These are phyloP conservation scores for Argyra leucocephala DNA, from an alignment of 2,888 invertebrate genomes.

Conservation along the genomic window DNA sequence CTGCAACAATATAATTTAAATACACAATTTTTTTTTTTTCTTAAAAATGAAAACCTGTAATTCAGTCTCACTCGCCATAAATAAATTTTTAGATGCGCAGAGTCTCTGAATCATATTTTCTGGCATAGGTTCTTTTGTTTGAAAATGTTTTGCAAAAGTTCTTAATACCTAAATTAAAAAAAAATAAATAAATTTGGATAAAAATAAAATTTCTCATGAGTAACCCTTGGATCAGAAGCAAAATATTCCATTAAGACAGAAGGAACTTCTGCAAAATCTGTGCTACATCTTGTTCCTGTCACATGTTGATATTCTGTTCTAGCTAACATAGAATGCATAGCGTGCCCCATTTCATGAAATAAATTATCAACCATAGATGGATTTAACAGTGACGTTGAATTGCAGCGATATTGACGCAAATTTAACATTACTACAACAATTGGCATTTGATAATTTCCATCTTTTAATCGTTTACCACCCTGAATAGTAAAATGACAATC, in stretches of 20 bases:
- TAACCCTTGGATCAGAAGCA: slow-evolving; percentile 66
- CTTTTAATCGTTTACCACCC: slow-evolving; percentile 70
- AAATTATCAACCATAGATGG: slow-evolving; percentile 87
- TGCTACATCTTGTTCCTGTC: slow-evolving; percentile 90
- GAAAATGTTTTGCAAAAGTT: slow-evolving; percentile 81
- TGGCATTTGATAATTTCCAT: slow-evolving; percentile 81
- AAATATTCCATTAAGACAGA: slow-evolving; percentile 99
- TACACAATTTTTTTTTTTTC: neutral
- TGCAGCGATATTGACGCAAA: slow-evolving; percentile 64
- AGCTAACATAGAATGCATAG: slow-evolving; percentile 96
- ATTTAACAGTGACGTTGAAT: slow-evolving; percentile 67
- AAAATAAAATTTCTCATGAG: neutral
- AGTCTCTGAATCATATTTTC: slow-evolving; percentile 68
- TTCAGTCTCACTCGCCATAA: slow-evolving; percentile 81
- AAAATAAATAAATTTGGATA: neutral
- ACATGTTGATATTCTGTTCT: slow-evolving; percentile 94
- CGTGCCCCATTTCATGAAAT: slow-evolving; percentile 98
- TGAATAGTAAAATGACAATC: slow-evolving; percentile 99
- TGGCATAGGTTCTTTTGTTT: slow-evolving; percentile 75
- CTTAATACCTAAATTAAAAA: slow-evolving; percentile 56
- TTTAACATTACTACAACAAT: slow-evolving; percentile 90
- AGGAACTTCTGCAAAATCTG: slow-evolving; percentile 98
- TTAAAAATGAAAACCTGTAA: slow-evolving; percentile 50
- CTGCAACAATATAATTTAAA: slow-evolving; percentile 39
- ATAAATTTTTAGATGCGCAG: slow-evolving; percentile 76